Evolutionary conservation across 1,140 invertebrate species (phyloP).

Genomic region (Drosophila burlai): DNA sequence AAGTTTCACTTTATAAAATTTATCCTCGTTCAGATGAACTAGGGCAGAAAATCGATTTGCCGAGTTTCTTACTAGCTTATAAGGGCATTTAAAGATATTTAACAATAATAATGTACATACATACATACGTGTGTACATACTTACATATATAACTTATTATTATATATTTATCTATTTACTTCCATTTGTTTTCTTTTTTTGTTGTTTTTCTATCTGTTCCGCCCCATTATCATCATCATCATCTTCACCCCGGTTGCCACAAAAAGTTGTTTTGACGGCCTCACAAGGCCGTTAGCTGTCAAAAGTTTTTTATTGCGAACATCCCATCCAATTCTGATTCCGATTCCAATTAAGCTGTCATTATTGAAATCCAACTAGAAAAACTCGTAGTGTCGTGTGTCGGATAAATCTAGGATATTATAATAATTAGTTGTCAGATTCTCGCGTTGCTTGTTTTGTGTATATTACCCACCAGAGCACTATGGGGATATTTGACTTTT

Average conservation of each 20-base stretch:
- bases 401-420: conserved; percentile 25
- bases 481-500: neutral
- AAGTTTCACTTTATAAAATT: neutral
- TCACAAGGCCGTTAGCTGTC: conserved; percentile 33
- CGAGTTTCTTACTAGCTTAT: neutral
- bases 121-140: too few species aligned
- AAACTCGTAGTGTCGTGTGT: conserved; percentile 17
- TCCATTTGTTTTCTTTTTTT: neutral
- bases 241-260: neutral
- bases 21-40: neutral
- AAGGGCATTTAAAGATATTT: too few species aligned
- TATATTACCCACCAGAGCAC: neutral
- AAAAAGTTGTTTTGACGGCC: conserved; percentile 46
- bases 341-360: conserved; percentile 46
- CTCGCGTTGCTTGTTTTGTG: neutral
- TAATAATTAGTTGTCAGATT: conserved; percentile 25
- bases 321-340: conserved; percentile 16
- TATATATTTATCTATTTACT: neutral
- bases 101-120: too few species aligned
- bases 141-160: neutral
- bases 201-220: neutral
- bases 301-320: conserved; percentile 40
- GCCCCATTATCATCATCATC: neutral
- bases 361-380: conserved; percentile 23
- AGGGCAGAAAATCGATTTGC: neutral